These are phyloP conservation scores for Troides oblongomaculatus DNA, from an alignment of 2,888 invertebrate species.

Conservation along the genomic window DNA sequence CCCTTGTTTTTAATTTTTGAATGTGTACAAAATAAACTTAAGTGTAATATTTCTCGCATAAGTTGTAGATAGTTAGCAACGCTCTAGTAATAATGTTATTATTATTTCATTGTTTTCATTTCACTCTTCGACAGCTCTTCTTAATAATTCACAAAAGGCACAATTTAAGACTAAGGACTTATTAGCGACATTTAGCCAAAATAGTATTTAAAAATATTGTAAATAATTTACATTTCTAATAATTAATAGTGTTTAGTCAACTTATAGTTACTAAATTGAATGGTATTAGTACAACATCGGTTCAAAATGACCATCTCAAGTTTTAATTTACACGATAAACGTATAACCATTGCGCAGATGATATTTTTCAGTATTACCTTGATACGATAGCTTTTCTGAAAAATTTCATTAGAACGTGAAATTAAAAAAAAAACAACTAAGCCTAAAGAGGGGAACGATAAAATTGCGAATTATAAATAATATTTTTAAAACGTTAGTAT, in stretches of 20 bases:
- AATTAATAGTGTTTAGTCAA: slow-evolving; percentile 57
- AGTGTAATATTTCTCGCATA: slow-evolving; percentile 54
- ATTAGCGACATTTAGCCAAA: slow-evolving; percentile 78
- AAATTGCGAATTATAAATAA: slow-evolving; percentile 68
- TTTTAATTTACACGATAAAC: neutral
- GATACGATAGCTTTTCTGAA: slow-evolving; percentile 38
- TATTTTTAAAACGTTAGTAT: slow-evolving; percentile 71
- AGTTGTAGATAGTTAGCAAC: slow-evolving; percentile 59
- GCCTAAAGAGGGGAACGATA: slow-evolving; percentile 48
- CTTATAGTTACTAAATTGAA: slow-evolving; percentile 60
- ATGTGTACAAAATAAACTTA: slow-evolving; percentile 73
- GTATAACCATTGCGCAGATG: neutral
- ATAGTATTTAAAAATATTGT: slow-evolving; percentile 71
- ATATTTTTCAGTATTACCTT: neutral
- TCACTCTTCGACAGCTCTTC: slow-evolving; percentile 31
- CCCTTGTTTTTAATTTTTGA: slow-evolving; percentile 59
- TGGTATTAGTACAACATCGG: slow-evolving; percentile 62
- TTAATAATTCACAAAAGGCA: slow-evolving; percentile 65
- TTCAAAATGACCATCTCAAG: neutral
- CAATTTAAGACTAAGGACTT: slow-evolving; percentile 71
- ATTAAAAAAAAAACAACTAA: slow-evolving; percentile 37
- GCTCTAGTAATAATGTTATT: slow-evolving; percentile 27
- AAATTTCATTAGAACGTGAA: slow-evolving; percentile 44
- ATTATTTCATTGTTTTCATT: slow-evolving; percentile 24
- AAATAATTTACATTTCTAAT: slow-evolving; percentile 69